Evolutionary conservation across 2,888 invertebrate species (phyloP).

Genomic region (Pyrrhosoma nymphula): DNA sequence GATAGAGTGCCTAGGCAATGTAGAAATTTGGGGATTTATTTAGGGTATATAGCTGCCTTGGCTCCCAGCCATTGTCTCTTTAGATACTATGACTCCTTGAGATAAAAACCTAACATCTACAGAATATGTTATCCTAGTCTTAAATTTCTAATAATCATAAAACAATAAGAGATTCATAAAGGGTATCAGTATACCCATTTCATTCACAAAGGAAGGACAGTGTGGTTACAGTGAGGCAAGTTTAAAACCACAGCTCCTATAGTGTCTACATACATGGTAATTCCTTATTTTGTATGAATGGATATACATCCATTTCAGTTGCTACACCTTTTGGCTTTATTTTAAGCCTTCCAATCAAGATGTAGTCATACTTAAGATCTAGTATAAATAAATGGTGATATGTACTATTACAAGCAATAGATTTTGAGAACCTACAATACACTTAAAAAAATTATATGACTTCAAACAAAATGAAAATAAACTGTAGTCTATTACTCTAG

Average conservation of each 20-base stretch:
- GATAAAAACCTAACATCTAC: slow-evolving; percentile 62
- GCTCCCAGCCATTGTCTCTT: slow-evolving; percentile 64
- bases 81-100: slow-evolving; percentile 47
- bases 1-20: slow-evolving; percentile 40
- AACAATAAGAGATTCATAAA: slow-evolving; percentile 60
- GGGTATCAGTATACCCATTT: slow-evolving; percentile 33
- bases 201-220: slow-evolving; percentile 23
- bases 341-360: slow-evolving; percentile 48
- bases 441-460: slow-evolving; percentile 54
- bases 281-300: slow-evolving; percentile 54
- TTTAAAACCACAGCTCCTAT: slow-evolving; percentile 61
- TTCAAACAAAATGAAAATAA: slow-evolving; percentile 58
- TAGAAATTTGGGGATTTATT: slow-evolving; percentile 12
- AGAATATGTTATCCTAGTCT: slow-evolving; percentile 52
- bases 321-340: slow-evolving; percentile 46
- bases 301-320: slow-evolving; percentile 45
- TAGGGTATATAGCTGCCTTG: slow-evolving; percentile 56
- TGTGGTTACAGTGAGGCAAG: slow-evolving; percentile 53
- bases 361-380: slow-evolving; percentile 59
- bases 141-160: slow-evolving; percentile 63
- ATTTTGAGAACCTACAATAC: slow-evolving; percentile 45
- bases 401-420: slow-evolving; percentile 67
- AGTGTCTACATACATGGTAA: slow-evolving; percentile 53
- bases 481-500: slow-evolving; percentile 32
- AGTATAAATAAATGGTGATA: slow-evolving; percentile 67